These are phyloP conservation scores for Ophion slaviceki DNA, from an alignment of 2,888 invertebrate genomes.

Conservation along the genomic window DNA sequence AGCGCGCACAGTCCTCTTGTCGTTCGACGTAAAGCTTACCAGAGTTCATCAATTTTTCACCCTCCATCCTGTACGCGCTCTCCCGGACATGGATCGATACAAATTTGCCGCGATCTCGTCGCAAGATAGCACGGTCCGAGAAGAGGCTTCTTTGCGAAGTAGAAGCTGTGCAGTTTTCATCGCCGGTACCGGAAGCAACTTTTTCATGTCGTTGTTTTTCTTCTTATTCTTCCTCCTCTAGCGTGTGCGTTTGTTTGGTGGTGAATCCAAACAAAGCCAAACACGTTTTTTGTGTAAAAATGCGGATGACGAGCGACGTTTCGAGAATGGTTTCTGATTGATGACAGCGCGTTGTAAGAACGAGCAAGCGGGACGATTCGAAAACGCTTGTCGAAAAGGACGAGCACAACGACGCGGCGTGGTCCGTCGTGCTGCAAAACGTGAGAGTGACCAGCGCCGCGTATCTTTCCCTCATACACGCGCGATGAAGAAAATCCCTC, in stretches of 20 bases:
- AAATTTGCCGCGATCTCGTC: slow-evolving; percentile 3
- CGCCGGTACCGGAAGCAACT: too few relatives aligned
- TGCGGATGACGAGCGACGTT: not conserved
- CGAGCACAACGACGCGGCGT: too few relatives aligned
- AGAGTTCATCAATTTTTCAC: slow-evolving; percentile 65
- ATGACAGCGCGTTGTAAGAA: slow-evolving; percentile 35
- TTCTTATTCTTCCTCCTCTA: too few relatives aligned
- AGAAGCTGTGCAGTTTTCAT: too few relatives aligned
- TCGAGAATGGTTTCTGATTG: slow-evolving; percentile 36
- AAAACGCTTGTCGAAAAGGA: too few relatives aligned
- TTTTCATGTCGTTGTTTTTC: too few relatives aligned
- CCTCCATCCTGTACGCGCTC: not conserved
- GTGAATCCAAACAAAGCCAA: too few relatives aligned
- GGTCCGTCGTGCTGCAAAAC: too few relatives aligned
- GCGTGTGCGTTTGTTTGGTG: too few relatives aligned
- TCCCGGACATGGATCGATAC: not conserved
- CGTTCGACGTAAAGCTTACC: slow-evolving; percentile 53
- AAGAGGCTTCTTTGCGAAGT: too few relatives aligned
- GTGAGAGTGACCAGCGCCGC: not conserved
- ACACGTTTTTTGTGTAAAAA: not conserved
- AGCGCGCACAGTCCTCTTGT: slow-evolving; percentile 69
- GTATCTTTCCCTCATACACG: not conserved
- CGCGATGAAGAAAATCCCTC: slow-evolving; percentile 17
- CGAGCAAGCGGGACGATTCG: not conserved
- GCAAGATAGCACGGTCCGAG: not conserved